Conservation (phyloP, 2,888 invertebrate species). For the Trichogramma dendrolimi region DNA sequence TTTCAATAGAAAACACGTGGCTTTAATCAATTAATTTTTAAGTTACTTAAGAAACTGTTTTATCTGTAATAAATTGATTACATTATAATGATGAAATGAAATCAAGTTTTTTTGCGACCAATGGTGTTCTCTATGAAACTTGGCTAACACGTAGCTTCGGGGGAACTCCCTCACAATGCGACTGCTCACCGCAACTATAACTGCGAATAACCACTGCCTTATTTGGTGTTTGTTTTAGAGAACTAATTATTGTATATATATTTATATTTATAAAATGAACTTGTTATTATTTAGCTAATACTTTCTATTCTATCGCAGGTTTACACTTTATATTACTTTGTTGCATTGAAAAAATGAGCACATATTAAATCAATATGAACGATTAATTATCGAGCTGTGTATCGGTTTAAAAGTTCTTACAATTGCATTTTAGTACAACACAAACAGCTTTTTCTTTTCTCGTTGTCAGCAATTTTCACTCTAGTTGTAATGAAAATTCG, state of each 20-base stretch:
- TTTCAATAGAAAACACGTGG: constrained; percentile 38
- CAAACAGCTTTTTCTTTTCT: too few species aligned
- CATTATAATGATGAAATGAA: neutral
- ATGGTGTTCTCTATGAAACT: constrained; percentile 41
- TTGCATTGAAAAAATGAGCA: constrained; percentile 23
- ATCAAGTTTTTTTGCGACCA: neutral
- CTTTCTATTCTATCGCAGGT: constrained; percentile 19
- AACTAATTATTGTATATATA: constrained; percentile 42
- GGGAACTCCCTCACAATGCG: constrained; percentile 49
- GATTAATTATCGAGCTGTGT: too few species aligned
- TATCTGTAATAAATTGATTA: constrained; percentile 2
- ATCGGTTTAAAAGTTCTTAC: too few species aligned
- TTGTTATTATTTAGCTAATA: constrained; percentile 29
- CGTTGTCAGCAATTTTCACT: too few species aligned
- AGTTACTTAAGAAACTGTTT: neutral
- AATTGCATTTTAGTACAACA: too few species aligned
- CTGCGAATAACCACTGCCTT: constrained; percentile 53
- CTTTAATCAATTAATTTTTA: neutral
- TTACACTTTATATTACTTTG: constrained; percentile 23
- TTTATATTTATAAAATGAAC: constrained; percentile 22
- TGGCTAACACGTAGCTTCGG: constrained; percentile 53
- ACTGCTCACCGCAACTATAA: constrained; percentile 54
- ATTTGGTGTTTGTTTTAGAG: constrained; percentile 52
- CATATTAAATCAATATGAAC: constrained; percentile 11
- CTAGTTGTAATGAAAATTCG: too few species aligned